Percentiles rank a stretch among this genome's conserved stretches.
Conservation (phyloP, 2,797 vertebrate genomes). For the Melanotaenia parkinsoni region DNA sequence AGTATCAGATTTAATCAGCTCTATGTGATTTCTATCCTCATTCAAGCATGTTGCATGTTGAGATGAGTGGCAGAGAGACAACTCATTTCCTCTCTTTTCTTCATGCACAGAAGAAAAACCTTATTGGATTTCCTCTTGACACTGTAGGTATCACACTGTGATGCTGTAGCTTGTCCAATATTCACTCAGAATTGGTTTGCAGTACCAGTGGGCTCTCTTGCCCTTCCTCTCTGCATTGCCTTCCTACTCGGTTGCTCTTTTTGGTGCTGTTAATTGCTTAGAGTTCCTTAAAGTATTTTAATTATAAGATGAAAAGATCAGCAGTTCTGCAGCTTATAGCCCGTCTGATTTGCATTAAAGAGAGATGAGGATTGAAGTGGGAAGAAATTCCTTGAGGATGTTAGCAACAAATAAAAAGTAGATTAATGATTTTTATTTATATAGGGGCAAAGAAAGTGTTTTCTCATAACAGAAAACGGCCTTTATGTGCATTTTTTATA, state of each 20-base stretch:
- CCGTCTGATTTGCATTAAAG: constrained; percentile 35
- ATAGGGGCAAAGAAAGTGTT: background rate
- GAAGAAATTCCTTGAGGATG: constrained; percentile 39
- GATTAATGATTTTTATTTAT: constrained; percentile 37
- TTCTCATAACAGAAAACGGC: background rate
- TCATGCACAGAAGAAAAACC: constrained; percentile 18
- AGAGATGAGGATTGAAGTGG: constrained; percentile 25
- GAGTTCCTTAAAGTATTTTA: constrained; percentile 43
- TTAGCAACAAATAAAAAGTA: constrained; percentile 53
- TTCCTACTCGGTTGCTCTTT: constrained; percentile 26
- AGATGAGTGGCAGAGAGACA: constrained; percentile 18
- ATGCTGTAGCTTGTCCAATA: constrained; percentile 31
- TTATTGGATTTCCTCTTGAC: constrained; percentile 57
- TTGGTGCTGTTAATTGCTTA: constrained; percentile 28
- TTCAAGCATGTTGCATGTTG: constrained; percentile 25
- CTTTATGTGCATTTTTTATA: no score
- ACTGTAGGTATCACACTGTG: constrained; percentile 35
- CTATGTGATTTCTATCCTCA: constrained; percentile 25
- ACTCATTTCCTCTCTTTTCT: constrained; percentile 52
- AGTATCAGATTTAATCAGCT: constrained; percentile 7
- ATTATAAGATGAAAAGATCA: constrained; percentile 56
- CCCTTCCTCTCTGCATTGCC: constrained; percentile 8
- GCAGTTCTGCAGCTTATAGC: constrained; percentile 30
- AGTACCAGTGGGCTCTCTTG: constrained; percentile 19
- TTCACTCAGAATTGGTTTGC: constrained; percentile 40